Conservation (phyloP, 2,113 vertebrate species). For the Strigops habroptila region DNA sequence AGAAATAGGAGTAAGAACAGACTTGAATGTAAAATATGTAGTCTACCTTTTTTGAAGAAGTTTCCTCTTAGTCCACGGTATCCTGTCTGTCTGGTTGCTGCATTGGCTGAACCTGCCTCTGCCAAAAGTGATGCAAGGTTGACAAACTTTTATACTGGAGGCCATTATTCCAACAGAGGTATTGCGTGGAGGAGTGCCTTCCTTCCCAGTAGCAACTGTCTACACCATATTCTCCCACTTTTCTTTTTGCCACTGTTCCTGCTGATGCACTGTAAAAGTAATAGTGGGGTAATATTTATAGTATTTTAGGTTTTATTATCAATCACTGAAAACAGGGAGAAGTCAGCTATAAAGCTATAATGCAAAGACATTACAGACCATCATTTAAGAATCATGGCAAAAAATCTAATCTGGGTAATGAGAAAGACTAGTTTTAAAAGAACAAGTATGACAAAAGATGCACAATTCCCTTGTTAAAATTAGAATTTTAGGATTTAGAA, state of each 20-base stretch:
- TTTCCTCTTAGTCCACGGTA: background rate
- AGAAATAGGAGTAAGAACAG: background rate
- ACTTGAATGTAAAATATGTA: background rate
- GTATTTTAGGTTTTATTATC: background rate
- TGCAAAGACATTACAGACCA: background rate
- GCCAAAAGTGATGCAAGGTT: background rate
- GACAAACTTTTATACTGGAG: background rate
- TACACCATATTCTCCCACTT: background rate
- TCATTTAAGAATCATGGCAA: background rate
- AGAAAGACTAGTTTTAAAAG: background rate
- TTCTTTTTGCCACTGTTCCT: background rate
- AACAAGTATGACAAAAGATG: background rate
- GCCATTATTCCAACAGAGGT: background rate
- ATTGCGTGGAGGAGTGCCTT: background rate
- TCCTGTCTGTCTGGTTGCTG: conserved; percentile 45
- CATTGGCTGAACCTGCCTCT: background rate
- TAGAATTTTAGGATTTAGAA: background rate
- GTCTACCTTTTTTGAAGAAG: conserved; percentile 31
- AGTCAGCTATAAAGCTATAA: background rate
- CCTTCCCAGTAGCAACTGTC: background rate
- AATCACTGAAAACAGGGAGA: background rate
- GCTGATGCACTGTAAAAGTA: background rate
- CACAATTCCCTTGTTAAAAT: background rate
- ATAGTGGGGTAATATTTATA: background rate
- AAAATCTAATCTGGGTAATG: background rate